Conservation (phyloP, 2,888 invertebrate genomes). For the Agriopis marginaria region DNA sequence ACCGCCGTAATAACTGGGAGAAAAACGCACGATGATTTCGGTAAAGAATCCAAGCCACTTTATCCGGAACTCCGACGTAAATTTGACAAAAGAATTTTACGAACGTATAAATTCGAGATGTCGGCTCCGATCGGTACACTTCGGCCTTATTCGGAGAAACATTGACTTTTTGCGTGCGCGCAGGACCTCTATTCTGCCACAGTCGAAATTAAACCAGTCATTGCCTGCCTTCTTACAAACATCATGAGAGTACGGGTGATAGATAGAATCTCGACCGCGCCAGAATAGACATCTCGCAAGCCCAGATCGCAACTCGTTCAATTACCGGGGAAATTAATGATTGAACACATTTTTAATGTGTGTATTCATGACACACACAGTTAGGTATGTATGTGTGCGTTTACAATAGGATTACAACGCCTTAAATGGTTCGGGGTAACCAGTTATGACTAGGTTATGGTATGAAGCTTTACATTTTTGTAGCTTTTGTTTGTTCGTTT, state of each 20-base stretch:
- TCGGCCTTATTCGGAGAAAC: conserved; percentile 73
- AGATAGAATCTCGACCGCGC: neutral
- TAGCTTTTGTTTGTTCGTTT: conserved; percentile 78
- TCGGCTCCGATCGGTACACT: conserved; percentile 71
- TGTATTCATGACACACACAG: conserved; percentile 55
- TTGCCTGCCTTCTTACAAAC: neutral
- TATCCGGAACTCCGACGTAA: conserved; percentile 77
- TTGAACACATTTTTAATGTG: conserved; percentile 79
- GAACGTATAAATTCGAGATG: conserved; percentile 82
- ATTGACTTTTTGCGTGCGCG: conserved; percentile 70
- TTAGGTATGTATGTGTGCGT: conserved; percentile 39
- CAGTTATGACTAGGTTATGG: conserved; percentile 83
- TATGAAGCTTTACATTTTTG: conserved; percentile 77
- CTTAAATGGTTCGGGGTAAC: conserved; percentile 79
- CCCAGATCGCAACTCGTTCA: conserved; percentile 73
- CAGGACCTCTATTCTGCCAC: conserved; percentile 23
- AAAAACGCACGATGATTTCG: conserved; percentile 79
- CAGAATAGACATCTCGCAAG: conserved; percentile 1
- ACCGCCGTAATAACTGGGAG: conserved; percentile 71
- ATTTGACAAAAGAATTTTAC: conserved; percentile 85
- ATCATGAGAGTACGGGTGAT: neutral
- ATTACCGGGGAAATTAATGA: conserved; percentile 84
- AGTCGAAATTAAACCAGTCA: neutral
- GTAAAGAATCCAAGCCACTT: conserved; percentile 76
- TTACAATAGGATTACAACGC: conserved; percentile 83